Base-by-base conservation (phyloP, 2,797 vertebrate species). In the Epinephelus malabaricus region DNA sequence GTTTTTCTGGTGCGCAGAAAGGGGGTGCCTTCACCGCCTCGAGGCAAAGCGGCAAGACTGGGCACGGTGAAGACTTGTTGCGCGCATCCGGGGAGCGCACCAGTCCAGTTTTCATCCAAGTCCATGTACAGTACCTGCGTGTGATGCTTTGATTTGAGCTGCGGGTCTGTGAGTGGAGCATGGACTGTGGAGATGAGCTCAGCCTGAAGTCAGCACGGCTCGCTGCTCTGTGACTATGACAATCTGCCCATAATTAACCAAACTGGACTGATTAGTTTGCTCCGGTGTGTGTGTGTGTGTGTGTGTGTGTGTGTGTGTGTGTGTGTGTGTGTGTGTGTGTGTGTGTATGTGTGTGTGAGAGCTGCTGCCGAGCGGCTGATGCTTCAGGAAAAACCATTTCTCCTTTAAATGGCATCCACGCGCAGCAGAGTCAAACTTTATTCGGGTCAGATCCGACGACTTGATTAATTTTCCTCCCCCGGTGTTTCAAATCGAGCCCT, bases 61-160 rank as follows among this genome's bases (percentile, higher is more conserved):
- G 49, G 64, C 38, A 53, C 66, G 34, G 50, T 11, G 69, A 55
- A 46, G 92, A 96, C 94, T 95, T 95, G 94, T 95, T 95, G 94
- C 94, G 79, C 91, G 77, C 82, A 77, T 78, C 66, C 40, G 53
- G 72, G 81, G 86, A 74, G 85, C 88, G 78, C 83, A 78, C 80
- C 46, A 74, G 72, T 69, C 63, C 59, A 21, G 77, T 51, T 70
- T 62, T 2, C 68, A 6, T 84, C 82, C 55, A 80, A 78, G 71
- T 78, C 65, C 62, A 38, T 15, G 47, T 38, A 3, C 63, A 30
- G 75, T 64, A 69, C 66, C 83, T 82, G 78, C 76, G 45, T 61
- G 76, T 40, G 83, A 73, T 78, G 84, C 85, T 90, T 23, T 76
- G 87, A 79, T 84, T 80, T 76, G 10, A 60, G 40, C 76, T 23